These are phyloP conservation scores for Tillus elongatus DNA, from an alignment of 2,888 invertebrate genomes.

Conservation along the genomic window DNA sequence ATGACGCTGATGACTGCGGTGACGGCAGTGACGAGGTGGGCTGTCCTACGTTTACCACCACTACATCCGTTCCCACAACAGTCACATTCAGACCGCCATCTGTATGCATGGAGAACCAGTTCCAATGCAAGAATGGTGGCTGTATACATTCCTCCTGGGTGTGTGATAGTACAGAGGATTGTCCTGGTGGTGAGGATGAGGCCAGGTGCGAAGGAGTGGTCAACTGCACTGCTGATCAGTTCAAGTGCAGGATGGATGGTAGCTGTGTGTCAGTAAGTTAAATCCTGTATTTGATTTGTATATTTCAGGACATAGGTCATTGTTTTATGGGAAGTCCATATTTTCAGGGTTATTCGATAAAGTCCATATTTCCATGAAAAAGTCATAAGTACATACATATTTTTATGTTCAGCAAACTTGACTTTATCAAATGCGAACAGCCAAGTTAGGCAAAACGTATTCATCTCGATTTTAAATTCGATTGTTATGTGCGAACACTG, in stretches of 20 bases:
- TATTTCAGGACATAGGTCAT: neutral
- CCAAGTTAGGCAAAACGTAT: no score
- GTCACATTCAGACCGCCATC: conserved; percentile 17
- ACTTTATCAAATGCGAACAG: no score
- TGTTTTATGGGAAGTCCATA: neutral
- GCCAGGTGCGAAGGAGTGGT: conserved; percentile 29
- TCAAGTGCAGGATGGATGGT: conserved; percentile 54
- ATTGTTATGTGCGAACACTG: no score
- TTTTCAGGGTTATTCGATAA: no score
- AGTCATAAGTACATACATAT: no score
- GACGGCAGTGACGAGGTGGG: conserved; percentile 67
- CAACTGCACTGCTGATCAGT: conserved; percentile 43
- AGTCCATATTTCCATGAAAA: no score
- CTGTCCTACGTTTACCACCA: conserved; percentile 21
- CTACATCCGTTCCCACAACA: conserved; percentile 4
- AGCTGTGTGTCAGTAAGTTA: conserved; percentile 47
- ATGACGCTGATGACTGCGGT: conserved; percentile 65
- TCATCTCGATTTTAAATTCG: no score
- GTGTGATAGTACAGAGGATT: conserved; percentile 54
- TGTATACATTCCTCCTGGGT: conserved; percentile 54
- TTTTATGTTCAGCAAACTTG: conserved; percentile 10
- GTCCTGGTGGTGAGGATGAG: conserved; percentile 55
- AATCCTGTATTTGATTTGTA: conserved; percentile 32
- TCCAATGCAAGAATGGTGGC: conserved; percentile 47
- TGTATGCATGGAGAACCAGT: conserved; percentile 48